A percentile compares a stretch with the other conserved stretches of the same genome.
phyloP scores from a whole-genome alignment of 2,888 invertebrate species.

The Temnothorax rugatulus region DNA sequence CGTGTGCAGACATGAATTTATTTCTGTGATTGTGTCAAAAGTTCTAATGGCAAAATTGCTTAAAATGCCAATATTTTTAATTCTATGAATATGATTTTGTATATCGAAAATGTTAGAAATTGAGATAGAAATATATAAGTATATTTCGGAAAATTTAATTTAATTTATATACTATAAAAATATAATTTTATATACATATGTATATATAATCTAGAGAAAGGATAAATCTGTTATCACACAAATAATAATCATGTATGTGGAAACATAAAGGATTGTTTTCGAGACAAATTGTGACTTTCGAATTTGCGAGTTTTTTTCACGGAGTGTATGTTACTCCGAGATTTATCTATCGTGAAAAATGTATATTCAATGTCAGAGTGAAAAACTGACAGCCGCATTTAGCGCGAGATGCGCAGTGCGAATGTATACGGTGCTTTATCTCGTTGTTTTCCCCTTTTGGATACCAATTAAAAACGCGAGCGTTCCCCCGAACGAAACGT shows the following conservation, averaged over 20 bases:
- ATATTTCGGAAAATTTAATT: not conserved
- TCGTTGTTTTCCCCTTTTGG: constrained; percentile 40
- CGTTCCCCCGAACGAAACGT: constrained; percentile 15
- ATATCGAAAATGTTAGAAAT: not conserved
- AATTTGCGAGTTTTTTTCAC: constrained; percentile 19
- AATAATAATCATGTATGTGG: not conserved
- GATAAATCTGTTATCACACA: not conserved
- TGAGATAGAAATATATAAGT: constrained; percentile 3
- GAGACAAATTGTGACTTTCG: constrained; percentile 32
- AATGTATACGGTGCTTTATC: constrained; percentile 29
- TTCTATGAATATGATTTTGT: not conserved
- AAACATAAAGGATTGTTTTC: constrained; percentile 21
- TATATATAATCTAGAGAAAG: not conserved
- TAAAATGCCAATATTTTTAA: not conserved
- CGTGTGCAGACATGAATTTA: not conserved
- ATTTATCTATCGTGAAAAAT: constrained; percentile 39
- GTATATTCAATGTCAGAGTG: constrained; percentile 28
- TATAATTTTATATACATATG: not conserved
- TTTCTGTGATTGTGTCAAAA: not conserved
- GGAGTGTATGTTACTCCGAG: constrained; percentile 15
- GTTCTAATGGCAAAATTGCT: not conserved
- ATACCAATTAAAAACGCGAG: constrained; percentile 51
- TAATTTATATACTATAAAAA: not conserved
- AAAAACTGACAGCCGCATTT: constrained; percentile 49
- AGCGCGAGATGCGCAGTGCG: constrained; percentile 30